A percentile compares a stretch with the other conserved stretches of the same genome.
Conservation (phyloP, 2,888 invertebrate species). For the Agrochola circellaris region DNA sequence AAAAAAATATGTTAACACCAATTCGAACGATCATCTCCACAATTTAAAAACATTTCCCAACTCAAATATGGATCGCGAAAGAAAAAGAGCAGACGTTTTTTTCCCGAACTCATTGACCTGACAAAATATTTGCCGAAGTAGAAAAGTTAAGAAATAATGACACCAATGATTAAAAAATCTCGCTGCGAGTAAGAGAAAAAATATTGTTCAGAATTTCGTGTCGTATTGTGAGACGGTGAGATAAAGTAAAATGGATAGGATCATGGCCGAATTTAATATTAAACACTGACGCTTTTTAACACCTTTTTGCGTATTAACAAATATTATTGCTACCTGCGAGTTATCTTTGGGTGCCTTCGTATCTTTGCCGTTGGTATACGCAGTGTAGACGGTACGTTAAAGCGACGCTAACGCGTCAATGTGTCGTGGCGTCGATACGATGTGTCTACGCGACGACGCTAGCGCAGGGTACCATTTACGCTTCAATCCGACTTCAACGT, state of each 20-base stretch:
- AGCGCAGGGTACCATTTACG: neutral
- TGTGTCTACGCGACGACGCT: rapidly evolving
- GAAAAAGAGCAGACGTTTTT: constrained; percentile 2
- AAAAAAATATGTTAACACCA: neutral
- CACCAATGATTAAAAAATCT: constrained; percentile 60
- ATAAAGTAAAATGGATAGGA: constrained; percentile 40
- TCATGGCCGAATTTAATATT: constrained; percentile 32
- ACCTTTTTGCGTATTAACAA: constrained; percentile 17
- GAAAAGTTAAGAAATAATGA: constrained; percentile 56
- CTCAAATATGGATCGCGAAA: constrained; percentile 1
- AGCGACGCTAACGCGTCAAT: neutral
- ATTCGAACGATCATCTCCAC: neutral
- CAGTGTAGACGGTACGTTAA: neutral
- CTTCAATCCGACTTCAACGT: neutral
- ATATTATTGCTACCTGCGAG: neutral
- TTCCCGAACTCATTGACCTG: constrained; percentile 48
- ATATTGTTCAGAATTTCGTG: constrained; percentile 39
- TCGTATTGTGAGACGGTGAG: constrained; percentile 11
- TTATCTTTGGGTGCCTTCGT: neutral
- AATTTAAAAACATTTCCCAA: constrained; percentile 23
- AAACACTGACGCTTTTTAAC: constrained; percentile 34
- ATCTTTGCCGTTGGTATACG: neutral
- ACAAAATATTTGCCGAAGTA: constrained; percentile 45
- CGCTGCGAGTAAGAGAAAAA: constrained; percentile 33
- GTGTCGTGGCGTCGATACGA: neutral